phyloP scores from a whole-genome alignment of 1,140 invertebrate species.

The Drosophila ironensis region DNA sequence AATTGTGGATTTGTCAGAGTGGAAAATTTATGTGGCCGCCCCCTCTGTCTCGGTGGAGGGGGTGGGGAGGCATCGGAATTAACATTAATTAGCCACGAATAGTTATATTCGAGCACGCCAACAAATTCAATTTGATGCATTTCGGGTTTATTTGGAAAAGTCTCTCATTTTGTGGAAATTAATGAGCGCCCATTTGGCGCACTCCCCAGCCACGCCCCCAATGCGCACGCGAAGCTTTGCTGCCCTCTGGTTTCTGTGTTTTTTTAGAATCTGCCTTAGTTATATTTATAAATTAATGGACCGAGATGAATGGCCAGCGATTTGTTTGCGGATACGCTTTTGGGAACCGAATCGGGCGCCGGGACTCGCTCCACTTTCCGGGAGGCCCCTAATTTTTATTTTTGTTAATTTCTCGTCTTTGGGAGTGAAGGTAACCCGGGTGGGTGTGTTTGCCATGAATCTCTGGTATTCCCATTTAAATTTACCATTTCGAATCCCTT shows the following conservation, averaged over 20 bases:
- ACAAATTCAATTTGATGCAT: constrained; percentile 68
- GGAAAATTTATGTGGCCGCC: constrained; percentile 50
- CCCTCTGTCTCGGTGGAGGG: too few species aligned
- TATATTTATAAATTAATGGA: constrained; percentile 78
- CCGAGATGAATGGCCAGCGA: constrained; percentile 67
- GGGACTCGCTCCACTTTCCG: constrained; percentile 43
- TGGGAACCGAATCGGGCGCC: constrained; percentile 53
- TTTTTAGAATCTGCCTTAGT: constrained; percentile 54
- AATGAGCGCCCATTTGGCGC: constrained; percentile 73
- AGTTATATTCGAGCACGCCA: constrained; percentile 47
- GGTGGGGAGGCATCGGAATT: constrained; percentile 46
- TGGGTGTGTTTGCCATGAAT: constrained; percentile 48
- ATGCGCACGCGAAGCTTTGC: constrained; percentile 48
- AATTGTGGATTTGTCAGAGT: constrained; percentile 40
- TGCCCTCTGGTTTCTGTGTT: neutral
- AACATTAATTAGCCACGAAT: constrained; percentile 67
- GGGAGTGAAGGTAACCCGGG: neutral
- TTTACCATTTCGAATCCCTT: constrained; percentile 16
- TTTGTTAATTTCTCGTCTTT: neutral
- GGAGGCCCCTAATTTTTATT: constrained; percentile 30
- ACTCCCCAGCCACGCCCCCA: constrained; percentile 59
- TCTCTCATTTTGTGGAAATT: constrained; percentile 70
- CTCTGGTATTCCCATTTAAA: constrained; percentile 1
- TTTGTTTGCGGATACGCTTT: constrained; percentile 65
- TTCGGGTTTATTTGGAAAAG: constrained; percentile 53